Evolutionary conservation across 2,888 invertebrate genomes (phyloP).

Genomic region (Copidosoma aretas): DNA sequence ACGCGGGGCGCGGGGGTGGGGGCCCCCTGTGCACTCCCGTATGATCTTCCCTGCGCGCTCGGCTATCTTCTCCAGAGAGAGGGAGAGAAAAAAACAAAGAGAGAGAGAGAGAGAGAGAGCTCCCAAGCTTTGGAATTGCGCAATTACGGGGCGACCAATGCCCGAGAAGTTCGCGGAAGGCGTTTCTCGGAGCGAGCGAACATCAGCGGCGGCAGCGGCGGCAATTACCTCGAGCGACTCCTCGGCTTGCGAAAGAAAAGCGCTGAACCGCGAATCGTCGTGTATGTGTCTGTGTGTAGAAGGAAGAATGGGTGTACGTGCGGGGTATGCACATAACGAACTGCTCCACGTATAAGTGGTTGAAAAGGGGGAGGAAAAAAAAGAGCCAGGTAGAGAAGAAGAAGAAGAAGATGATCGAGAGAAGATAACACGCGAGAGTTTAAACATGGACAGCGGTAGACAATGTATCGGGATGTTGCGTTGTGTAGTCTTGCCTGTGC

Average conservation of each 20-base stretch:
- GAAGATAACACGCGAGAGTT: no score
- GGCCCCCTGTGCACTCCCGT: no score
- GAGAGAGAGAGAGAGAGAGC: neutral
- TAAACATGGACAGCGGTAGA: no score
- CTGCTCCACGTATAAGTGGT: neutral
- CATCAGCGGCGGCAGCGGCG: conserved; percentile 17
- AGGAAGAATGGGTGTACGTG: neutral
- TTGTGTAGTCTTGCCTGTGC: no score
- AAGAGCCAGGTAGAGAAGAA: no score
- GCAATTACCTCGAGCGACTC: conserved; percentile 19
- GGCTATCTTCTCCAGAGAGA: conserved; percentile 11
- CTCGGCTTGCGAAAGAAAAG: conserved; percentile 24
- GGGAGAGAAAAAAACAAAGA: neutral
- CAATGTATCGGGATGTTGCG: no score
- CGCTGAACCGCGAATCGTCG: neutral
- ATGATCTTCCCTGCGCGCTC: neutral
- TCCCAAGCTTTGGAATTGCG: conserved; percentile 35
- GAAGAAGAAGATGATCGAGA: no score
- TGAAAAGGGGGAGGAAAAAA: neutral
- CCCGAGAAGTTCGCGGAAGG: conserved; percentile 25
- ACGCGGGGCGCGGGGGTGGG: neutral
- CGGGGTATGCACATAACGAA: neutral
- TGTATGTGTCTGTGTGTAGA: no score
- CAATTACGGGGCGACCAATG: conserved; percentile 34
- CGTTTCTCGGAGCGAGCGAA: conserved; percentile 20